Base-by-base conservation (phyloP, 2,797 vertebrate species). In the Liparis tanakae region DNA sequence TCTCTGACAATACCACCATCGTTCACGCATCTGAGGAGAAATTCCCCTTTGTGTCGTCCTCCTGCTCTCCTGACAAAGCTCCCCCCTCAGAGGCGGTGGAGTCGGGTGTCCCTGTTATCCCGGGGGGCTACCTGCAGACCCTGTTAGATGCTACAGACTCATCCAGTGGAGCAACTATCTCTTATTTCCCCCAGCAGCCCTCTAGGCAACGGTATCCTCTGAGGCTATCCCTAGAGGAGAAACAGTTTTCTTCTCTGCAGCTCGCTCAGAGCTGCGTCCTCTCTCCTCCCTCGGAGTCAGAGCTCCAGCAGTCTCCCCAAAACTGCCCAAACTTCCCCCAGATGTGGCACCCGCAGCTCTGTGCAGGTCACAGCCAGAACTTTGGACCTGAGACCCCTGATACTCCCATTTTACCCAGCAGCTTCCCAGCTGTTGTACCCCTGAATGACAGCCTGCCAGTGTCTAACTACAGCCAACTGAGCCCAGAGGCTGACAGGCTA, bases 71-170 rank as follows among this genome's bases (percentile, higher is more conserved):
- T 91, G 96, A 96, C 92, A 98, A 97, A 95, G 92, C 96, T 90
- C 78, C 95, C 41, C 92, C 96, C 86, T 95, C 96, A 88, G 94
- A 95, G 91, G 95, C 94, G 84, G 96, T 98, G 88, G 92, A 95
- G 81, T 91, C 94, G 74, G 95, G 94, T 88, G 96, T 99, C 91
- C 95, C 97, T 87, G 96, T 99, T 91, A 97, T 99, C 92, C 98
- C 97, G 0, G 98, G 98, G 87, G 98, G 98, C 72, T 99, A 99
- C 94, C 95, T 99, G 89, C 98, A 99, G 94, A 99, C 98, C 67
- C 93, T 99, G 92, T 92, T 99, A 94, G 98, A 99, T 91, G 96
- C 96, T 83, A 98, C 97, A 22, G 98, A 99, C 92, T 96, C 98
- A 87, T 96, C 97, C 18, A 91, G 92, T 88, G 95, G 94, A 91